Conservation (phyloP, 2,113 vertebrate genomes). For the Melierax canorus region DNA sequence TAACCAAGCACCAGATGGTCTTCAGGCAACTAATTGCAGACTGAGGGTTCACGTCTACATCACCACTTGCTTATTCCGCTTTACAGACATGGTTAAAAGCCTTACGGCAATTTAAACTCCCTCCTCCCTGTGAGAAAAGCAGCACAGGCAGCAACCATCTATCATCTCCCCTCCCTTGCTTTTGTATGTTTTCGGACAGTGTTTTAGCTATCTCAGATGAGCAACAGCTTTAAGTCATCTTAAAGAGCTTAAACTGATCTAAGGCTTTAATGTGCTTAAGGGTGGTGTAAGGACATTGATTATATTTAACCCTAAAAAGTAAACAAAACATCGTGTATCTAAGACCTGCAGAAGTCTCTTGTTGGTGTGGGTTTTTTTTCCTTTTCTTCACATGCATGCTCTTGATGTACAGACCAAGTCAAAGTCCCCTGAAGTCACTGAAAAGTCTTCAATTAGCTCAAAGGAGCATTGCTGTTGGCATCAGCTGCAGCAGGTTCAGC, state of each 20-base stretch:
- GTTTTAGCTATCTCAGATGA: not conserved
- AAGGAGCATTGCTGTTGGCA: not conserved
- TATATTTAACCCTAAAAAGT: not conserved
- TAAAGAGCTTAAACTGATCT: slow-evolving; percentile 18
- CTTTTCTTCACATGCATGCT: not conserved
- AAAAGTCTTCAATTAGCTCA: not conserved
- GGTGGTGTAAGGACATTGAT: not conserved
- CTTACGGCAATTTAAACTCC: not conserved
- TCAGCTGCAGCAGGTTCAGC: not conserved
- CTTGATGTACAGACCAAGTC: not conserved
- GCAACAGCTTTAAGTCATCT: not conserved
- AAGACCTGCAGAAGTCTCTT: not conserved
- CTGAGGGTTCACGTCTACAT: not conserved
- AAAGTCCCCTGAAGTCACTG: not conserved
- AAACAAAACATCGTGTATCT: rapidly evolving
- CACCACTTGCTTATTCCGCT: not conserved
- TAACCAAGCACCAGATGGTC: slow-evolving; percentile 37
- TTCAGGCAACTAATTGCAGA: not conserved
- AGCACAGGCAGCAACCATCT: not conserved
- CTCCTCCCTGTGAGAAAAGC: not conserved
- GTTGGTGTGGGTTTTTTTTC: not conserved
- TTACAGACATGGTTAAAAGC: not conserved
- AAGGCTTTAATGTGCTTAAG: not conserved
- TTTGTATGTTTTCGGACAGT: not conserved
- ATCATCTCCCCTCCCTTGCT: not conserved